These are phyloP conservation scores for Lepidurus couesii DNA, from an alignment of 1,140 invertebrate genomes.

Conservation along the genomic window DNA sequence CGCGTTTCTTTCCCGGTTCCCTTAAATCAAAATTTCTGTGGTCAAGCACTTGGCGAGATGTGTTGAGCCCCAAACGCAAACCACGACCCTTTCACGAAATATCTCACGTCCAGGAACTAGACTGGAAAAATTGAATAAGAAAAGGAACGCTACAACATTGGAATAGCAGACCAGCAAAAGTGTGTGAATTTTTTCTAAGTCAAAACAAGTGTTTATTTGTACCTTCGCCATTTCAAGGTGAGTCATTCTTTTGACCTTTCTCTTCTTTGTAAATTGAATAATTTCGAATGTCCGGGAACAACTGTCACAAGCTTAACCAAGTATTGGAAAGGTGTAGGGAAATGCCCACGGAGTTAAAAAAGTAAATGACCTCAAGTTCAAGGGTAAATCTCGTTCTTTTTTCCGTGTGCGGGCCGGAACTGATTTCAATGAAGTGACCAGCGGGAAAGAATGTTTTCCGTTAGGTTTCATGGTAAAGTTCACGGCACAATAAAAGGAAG, in stretches of 20 bases:
- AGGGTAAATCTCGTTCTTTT: not conserved
- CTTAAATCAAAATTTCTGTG: not conserved
- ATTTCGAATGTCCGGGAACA: not conserved
- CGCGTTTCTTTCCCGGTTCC: not conserved
- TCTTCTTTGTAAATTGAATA: not conserved
- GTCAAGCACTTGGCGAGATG: not conserved
- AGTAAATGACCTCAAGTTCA: conserved; percentile 18
- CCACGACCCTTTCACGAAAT: not conserved
- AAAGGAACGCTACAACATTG: no score
- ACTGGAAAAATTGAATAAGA: no score
- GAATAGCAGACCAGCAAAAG: not conserved
- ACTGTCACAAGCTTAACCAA: not conserved
- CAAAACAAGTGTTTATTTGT: not conserved
- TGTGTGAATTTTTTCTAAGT: not conserved
- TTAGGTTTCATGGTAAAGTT: not conserved
- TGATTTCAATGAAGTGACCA: not conserved
- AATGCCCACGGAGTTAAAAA: not conserved
- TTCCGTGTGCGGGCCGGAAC: conserved; percentile 2
- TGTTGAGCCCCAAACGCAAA: not conserved
- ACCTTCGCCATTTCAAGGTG: not conserved
- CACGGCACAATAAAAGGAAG: not conserved
- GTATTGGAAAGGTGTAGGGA: not conserved
- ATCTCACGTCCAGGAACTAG: no score
- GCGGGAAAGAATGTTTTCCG: not conserved
- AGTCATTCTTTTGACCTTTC: not conserved